Conservation (phyloP, 1,140 invertebrate genomes). For the Proctacanthus coquilletti region DNA sequence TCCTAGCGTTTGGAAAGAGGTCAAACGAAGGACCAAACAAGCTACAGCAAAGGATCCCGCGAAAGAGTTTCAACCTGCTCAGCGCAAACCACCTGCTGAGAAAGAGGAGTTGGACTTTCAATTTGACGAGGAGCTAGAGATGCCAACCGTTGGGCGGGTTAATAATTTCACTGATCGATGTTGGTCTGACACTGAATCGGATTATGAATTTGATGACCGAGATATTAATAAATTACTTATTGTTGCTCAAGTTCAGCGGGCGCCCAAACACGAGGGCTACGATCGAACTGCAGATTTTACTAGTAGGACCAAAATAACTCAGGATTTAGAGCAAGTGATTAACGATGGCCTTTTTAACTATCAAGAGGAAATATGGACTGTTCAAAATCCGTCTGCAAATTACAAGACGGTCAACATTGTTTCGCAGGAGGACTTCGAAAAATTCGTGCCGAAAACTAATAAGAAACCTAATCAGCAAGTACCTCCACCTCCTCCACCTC, state of each 20-base stretch:
- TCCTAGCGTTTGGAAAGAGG: conserved; percentile 31
- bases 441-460: conserved; percentile 47
- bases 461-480: conserved; percentile 48
- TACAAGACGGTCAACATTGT: conserved; percentile 86
- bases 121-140: conserved; percentile 89
- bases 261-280: conserved; percentile 71
- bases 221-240: conserved; percentile 92
- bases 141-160: conserved; percentile 46
- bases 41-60: conserved; percentile 9
- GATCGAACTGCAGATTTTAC: conserved; percentile 76
- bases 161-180: conserved; percentile 66
- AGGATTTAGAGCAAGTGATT: conserved; percentile 85
- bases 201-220: conserved; percentile 78
- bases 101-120: conserved; percentile 89
- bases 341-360: conserved; percentile 92
- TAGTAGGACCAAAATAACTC: conserved; percentile 76
- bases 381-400: conserved; percentile 33
- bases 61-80: conserved; percentile 14
- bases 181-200: conserved; percentile 64
- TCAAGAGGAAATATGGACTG: conserved; percentile 75
- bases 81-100: conserved; percentile 33
- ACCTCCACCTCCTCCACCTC: conserved; percentile 62
- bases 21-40: conserved; percentile 37
- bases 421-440: conserved; percentile 73
- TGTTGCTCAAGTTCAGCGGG: conserved; percentile 67